Conservation (phyloP, 1,140 invertebrate genomes). For the Anoplophora glabripennis region DNA sequence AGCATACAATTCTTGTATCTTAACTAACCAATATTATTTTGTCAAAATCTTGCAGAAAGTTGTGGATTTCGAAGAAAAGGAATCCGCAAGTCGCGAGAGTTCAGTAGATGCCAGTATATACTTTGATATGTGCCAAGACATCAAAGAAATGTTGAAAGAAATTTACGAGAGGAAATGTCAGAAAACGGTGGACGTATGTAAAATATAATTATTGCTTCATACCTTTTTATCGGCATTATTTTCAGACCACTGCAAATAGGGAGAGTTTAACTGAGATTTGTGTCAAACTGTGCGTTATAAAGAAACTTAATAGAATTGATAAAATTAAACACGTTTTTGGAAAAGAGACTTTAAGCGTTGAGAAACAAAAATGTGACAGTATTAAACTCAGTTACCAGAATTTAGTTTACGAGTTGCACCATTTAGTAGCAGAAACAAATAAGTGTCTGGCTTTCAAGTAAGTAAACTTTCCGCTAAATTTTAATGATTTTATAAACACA, state of each 20-base stretch:
- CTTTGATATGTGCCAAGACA: conserved; percentile 64
- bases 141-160: conserved; percentile 62
- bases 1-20: not conserved
- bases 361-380: conserved; percentile 85
- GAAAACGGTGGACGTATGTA: conserved; percentile 43
- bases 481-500: not conserved
- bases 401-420: conserved; percentile 90
- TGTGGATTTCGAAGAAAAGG: conserved; percentile 69
- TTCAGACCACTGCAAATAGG: conserved; percentile 48
- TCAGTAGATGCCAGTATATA: conserved; percentile 68
- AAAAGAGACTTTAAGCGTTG: conserved; percentile 72
- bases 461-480: conserved; percentile 30
- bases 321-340: conserved; percentile 81
- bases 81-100: conserved; percentile 62
- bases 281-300: conserved; percentile 73
- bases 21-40: conserved; percentile 1
- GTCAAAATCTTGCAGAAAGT: conserved; percentile 55
- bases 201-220: not conserved
- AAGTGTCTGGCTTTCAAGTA: conserved; percentile 91
- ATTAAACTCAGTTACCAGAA: conserved; percentile 90
- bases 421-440: conserved; percentile 89
- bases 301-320: conserved; percentile 87
- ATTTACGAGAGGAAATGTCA: conserved; percentile 63
- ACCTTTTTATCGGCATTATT: not conserved
- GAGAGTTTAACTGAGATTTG: conserved; percentile 63